Conservation (phyloP, 1,140 invertebrate genomes). For the Coelopa frigida region DNA sequence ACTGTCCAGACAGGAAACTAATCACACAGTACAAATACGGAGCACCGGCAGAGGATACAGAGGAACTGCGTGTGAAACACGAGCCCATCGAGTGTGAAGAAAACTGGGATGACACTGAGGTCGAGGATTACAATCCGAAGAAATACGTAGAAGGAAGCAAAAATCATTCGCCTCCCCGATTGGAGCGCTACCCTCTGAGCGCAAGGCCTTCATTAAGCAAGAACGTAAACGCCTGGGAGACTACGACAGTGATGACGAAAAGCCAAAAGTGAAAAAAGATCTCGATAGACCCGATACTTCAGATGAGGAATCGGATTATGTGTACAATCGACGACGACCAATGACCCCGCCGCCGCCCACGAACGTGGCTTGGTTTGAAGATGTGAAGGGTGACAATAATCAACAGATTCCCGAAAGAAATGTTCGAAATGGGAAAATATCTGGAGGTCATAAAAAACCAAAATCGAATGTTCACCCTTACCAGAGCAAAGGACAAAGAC, state of each 20-base stretch:
- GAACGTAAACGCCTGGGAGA: constrained; percentile 8
- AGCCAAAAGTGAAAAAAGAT: neutral
- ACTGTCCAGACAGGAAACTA: constrained; percentile 1
- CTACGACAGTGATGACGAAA: constrained; percentile 2
- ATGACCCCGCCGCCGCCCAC: neutral
- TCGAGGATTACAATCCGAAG: constrained; percentile 8
- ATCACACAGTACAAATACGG: constrained; percentile 1
- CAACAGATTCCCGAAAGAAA: neutral
- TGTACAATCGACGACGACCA: neutral
- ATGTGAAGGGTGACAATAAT: neutral
- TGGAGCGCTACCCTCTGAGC: neutral
- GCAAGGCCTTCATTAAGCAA: constrained; percentile 8
- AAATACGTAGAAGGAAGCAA: constrained; percentile 5
- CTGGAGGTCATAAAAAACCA: neutral
- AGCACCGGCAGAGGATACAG: neutral
- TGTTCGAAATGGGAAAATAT: neutral
- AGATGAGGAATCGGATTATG: neutral
- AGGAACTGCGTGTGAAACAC: constrained; percentile 2
- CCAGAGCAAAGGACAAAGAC: too few relatives aligned
- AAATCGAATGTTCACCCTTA: neutral
- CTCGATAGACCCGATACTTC: neutral
- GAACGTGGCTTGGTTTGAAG: too few relatives aligned
- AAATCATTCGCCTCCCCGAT: neutral
- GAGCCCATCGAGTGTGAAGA: constrained; percentile 11
- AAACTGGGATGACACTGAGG: constrained; percentile 10